phyloP scores from a whole-genome alignment of 2,888 invertebrate genomes.

The Salpingus planirostris region DNA sequence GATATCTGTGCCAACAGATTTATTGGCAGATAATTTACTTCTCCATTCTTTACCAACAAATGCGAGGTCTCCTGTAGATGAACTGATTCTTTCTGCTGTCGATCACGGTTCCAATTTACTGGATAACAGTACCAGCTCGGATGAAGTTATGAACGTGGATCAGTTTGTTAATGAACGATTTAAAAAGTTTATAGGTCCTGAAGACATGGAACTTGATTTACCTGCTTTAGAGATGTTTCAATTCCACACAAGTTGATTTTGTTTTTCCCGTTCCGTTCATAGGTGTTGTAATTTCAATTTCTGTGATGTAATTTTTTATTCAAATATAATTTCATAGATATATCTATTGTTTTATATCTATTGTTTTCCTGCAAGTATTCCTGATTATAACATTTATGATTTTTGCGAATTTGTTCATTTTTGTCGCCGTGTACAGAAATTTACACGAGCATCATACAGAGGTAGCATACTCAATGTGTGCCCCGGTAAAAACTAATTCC shows the following conservation, averaged over 20 bases:
- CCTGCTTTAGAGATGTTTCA: conserved; percentile 37
- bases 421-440: no score
- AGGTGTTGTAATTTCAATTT: no score
- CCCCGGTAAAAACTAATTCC: no score
- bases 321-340: no score
- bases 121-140: conserved; percentile 36
- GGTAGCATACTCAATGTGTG: no score
- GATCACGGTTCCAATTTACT: conserved; percentile 30
- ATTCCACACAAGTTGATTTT: conserved; percentile 32
- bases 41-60: conserved; percentile 24
- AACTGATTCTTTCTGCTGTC: conserved; percentile 32
- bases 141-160: conserved; percentile 41
- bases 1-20: conserved; percentile 19
- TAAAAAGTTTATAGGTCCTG: conserved; percentile 37
- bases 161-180: conserved; percentile 41
- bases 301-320: no score
- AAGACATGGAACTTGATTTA: conserved; percentile 31
- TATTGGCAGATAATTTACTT: conserved; percentile 29
- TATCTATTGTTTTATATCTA: no score
- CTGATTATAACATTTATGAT: no score
- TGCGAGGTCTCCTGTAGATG: conserved; percentile 28
- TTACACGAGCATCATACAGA: no score
- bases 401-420: no score
- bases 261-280: no score
- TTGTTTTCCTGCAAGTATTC: no score